A percentile compares a stretch with the other conserved stretches of the same genome.
These are phyloP conservation scores for Forbesichthys agassizii DNA, from an alignment of 2,113 vertebrate genomes.

Conservation along the genomic window DNA sequence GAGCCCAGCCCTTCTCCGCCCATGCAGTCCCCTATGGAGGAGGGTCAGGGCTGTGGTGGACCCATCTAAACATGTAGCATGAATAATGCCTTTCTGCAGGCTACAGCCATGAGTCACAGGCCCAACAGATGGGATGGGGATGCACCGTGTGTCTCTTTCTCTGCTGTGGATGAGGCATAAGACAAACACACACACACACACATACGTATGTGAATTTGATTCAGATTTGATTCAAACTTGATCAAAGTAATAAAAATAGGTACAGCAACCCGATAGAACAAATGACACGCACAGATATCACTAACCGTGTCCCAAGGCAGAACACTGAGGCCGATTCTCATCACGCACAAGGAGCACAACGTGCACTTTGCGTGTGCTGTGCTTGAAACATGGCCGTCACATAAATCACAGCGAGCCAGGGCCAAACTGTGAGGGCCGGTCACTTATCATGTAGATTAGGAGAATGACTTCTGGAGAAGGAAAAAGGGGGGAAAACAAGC, in stretches of 20 bases:
- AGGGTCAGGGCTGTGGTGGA: conserved; percentile 13
- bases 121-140: conserved; percentile 30
- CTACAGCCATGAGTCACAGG: conserved; percentile 38
- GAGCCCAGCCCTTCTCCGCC: neutral
- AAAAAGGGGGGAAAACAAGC: neutral
- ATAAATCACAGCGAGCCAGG: conserved; percentile 36
- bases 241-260: too few species aligned
- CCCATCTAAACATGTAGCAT: conserved; percentile 9
- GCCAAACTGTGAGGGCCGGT: conserved; percentile 21
- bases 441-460: conserved; percentile 52
- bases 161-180: conserved; percentile 12
- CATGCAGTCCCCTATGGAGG: neutral
- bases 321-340: too few species aligned
- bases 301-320: too few species aligned
- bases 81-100: conserved; percentile 22
- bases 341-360: too few species aligned
- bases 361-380: too few species aligned
- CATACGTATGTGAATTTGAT: neutral
- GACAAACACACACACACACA: neutral
- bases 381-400: too few species aligned
- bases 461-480: conserved; percentile 22
- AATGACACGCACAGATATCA: too few species aligned
- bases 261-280: too few species aligned
- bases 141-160: neutral
- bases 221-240: conserved; percentile 2